Evolutionary conservation across 2,888 invertebrate species (phyloP), one percentile per base, ranked within the genome.

Genomic region (Microplitis deprimator): DNA sequence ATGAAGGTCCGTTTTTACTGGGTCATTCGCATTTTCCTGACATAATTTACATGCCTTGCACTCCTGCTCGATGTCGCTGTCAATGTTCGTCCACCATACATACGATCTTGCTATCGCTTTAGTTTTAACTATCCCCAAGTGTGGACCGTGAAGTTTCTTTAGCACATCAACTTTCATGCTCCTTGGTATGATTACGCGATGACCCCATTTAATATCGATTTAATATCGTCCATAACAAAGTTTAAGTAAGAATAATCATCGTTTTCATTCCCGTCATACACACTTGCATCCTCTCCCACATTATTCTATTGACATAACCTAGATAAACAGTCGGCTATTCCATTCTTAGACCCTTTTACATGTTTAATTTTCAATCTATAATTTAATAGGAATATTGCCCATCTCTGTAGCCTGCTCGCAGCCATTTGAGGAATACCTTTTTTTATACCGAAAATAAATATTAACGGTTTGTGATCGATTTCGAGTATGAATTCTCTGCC

Each of bases 401-500:
- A 85, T 61, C 82, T 80, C 60, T 84, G 82, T 77, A 84, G 81
- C 41, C 84, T 67, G 16, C 79, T 77, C 59, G 83, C 80, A 6
- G 82, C 77, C 39, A 83, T 75, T 0, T 64, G 77, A 5, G 84
- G 83, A 6, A 83, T 72, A 1, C 80, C 71, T 38, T 78, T 80
- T 16, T 75, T 69, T 0, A 77, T 67, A 20, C 80, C 76, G 72
- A 83, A 78, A 39, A 83, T 80, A 61, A 82, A 81, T 0, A 78
- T 65, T 10, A 85, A 68, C 0, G 84, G 81, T 10, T 82, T 82
- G 74, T 84, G 82, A 73, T 85, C 85, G 5, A 83, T 83, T 20
- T 82, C 75, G 1, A 84, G 59, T 16, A 68, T 79, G 67, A 85
- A 84, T 64, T 78, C 79, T n/a, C 81, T 76, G 0, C 90, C 91